Base-by-base conservation (phyloP, 2,888 invertebrate genomes). In the Exephanes ischioxanthus region DNA sequence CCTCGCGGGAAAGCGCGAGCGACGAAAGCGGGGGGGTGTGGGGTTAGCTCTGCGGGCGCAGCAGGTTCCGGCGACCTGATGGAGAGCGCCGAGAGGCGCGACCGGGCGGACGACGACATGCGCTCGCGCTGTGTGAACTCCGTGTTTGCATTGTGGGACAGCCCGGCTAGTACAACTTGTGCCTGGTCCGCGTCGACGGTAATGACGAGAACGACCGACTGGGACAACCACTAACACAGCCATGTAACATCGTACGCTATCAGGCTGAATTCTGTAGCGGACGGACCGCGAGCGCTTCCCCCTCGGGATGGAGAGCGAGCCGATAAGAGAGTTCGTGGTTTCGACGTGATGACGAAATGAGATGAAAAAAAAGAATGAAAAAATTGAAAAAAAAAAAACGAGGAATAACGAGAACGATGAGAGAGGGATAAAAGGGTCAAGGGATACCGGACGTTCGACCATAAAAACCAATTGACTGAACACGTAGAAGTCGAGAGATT, bases 71-170 rank as follows among this genome's bases (percentile, higher is more conserved):
- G 61, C 61, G 61, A 33, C 61, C 67, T 61, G 63, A 71, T 51
- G n/a, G 22, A 61, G 68, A 61, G 68, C 68, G 55, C 55, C 45
- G 16, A 51, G 61, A 48, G 61, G 67, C 26, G n/a, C 26, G 51
- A 45, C 19, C n/a, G 51, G 45, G 51, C 33, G 71, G 26, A 16
- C 48, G 68, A 51, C 26, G 61, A 61, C 58, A n/a, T 53, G 41
- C 75, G 41, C 58, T 53, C 33, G 61, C 26, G 75, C 45, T 33
- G 45, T 33, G 45, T 16, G 45, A 71, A 70, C 14, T 14, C 26
- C 30, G 19, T 63, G 83, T 83, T 87, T 85, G 85, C 81, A 87
- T 85, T 85, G 85, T 83, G 63, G 80, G 68, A 84, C n/a, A 80
- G 72, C 67, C 51, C 41, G 66, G 71, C 48, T 14, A 63, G 61